These are phyloP conservation scores for Saimiri boliviensis DNA, from an alignment of 2,113 vertebrate species.

Conservation along the genomic window DNA sequence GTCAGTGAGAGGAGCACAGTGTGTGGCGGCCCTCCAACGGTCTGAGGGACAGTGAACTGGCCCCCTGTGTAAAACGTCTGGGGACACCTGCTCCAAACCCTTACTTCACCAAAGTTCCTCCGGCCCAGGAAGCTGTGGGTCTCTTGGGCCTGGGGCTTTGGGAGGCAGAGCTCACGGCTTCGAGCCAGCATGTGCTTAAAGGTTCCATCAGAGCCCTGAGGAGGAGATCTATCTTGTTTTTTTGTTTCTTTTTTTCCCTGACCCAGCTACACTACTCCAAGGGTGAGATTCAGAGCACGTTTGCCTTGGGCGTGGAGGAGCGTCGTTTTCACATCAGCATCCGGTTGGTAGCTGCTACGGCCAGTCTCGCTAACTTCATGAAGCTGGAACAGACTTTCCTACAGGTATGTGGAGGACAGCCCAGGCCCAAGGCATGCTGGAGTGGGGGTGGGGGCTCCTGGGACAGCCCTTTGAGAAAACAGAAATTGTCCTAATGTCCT, in stretches of 20 bases:
- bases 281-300: constrained; percentile 74
- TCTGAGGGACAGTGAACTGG: too few relatives aligned
- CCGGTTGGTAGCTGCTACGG: constrained; percentile 74
- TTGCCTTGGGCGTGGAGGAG: constrained; percentile 82
- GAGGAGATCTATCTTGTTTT: not conserved
- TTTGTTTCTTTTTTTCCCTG: not conserved
- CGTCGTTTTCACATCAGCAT: constrained; percentile 77
- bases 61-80: too few relatives aligned
- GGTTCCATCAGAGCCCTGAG: not conserved
- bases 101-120: not conserved
- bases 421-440: not conserved
- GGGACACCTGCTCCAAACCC: not conserved
- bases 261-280: constrained; percentile 83
- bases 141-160: not conserved
- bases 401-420: constrained; percentile 80
- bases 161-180: not conserved
- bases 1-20: too few relatives aligned
- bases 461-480: not conserved
- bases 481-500: not conserved
- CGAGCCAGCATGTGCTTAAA: not conserved
- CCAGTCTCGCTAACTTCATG: constrained; percentile 77
- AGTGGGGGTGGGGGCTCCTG: not conserved
- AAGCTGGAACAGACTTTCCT: constrained; percentile 86
- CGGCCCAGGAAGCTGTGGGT: not conserved
- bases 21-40: too few relatives aligned